Evolutionary conservation across 2,888 invertebrate genomes (phyloP).

Genomic region (Andrena minutula): DNA sequence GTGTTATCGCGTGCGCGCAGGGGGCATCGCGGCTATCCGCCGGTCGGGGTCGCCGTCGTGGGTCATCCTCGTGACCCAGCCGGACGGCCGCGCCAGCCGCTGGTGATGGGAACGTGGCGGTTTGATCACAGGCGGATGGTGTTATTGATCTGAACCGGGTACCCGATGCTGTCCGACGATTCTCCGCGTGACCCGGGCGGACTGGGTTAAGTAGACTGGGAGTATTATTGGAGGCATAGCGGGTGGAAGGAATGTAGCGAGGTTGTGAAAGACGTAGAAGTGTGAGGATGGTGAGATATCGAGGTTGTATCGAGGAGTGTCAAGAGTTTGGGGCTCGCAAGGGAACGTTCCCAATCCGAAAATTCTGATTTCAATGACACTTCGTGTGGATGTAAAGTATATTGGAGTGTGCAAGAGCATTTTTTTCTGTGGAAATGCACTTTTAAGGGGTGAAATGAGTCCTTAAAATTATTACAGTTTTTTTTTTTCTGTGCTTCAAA

Average conservation of each 20-base stretch:
- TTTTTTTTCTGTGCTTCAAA: too few relatives aligned
- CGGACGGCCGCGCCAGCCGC: conserved; percentile 54
- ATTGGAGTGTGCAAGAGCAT: too few relatives aligned
- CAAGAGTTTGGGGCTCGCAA: too few relatives aligned
- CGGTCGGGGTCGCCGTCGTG: conserved; percentile 75
- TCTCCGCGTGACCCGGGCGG: background rate
- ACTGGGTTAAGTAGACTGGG: background rate
- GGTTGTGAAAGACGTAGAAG: too few relatives aligned
- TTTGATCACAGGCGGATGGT: conserved; percentile 10
- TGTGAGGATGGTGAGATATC: too few relatives aligned
- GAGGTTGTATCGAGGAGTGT: too few relatives aligned
- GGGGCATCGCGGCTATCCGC: conserved; percentile 83
- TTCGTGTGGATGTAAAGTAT: too few relatives aligned
- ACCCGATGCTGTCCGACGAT: conserved; percentile 1
- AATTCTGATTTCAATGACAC: too few relatives aligned
- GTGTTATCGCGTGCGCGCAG: conserved; percentile 82
- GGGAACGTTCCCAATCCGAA: too few relatives aligned
- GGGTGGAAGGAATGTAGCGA: background rate
- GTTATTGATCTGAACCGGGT: conserved; percentile 22
- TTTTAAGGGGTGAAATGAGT: too few relatives aligned
- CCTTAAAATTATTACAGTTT: too few relatives aligned
- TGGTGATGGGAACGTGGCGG: conserved; percentile 56
- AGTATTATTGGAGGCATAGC: background rate
- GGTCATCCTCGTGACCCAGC: conserved; percentile 68
- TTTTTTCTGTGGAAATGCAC: too few relatives aligned